Conservation (phyloP, 2,113 vertebrate genomes). For the Toxotes chatareus region DNA sequence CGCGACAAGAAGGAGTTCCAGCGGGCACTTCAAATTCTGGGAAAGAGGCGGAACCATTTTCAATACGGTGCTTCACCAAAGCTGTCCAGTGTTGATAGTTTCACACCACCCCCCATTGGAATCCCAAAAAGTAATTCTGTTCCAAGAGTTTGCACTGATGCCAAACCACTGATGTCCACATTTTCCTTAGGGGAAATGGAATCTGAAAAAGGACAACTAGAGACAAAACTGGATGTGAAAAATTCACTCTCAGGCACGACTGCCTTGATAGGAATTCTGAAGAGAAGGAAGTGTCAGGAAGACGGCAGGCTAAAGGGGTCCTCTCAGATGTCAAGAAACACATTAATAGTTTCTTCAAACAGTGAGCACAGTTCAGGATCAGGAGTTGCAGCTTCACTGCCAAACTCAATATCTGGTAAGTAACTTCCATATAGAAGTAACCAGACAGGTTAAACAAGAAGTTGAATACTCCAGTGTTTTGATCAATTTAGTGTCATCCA, state of each 20-base stretch:
- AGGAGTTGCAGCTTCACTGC: conserved; percentile 88
- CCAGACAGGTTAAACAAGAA: not conserved
- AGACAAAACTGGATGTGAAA: conserved; percentile 87
- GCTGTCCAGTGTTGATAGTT: conserved; percentile 55
- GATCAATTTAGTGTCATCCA: not conserved
- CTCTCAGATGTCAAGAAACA: conserved; percentile 90
- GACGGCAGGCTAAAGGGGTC: conserved; percentile 88
- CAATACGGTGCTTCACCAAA: conserved; percentile 71
- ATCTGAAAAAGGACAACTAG: conserved; percentile 88
- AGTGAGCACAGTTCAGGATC: conserved; percentile 90
- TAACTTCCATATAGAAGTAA: not conserved
- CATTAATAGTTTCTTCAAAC: conserved; percentile 88
- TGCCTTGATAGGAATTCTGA: conserved; percentile 97
- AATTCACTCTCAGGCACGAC: conserved; percentile 89
- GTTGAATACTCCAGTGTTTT: not conserved
- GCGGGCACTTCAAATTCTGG: conserved; percentile 92
- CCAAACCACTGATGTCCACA: conserved; percentile 85
- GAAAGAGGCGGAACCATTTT: conserved; percentile 90
- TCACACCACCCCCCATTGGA: conserved; percentile 50
- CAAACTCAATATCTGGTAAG: conserved; percentile 92
- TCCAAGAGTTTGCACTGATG: conserved; percentile 89
- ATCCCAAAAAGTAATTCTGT: conserved; percentile 83
- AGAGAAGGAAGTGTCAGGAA: conserved; percentile 95
- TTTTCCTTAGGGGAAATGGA: conserved; percentile 84
- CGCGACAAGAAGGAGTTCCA: conserved; percentile 96